Conservation (phyloP, 1,140 invertebrate genomes). For the Drosophila serrata region DNA sequence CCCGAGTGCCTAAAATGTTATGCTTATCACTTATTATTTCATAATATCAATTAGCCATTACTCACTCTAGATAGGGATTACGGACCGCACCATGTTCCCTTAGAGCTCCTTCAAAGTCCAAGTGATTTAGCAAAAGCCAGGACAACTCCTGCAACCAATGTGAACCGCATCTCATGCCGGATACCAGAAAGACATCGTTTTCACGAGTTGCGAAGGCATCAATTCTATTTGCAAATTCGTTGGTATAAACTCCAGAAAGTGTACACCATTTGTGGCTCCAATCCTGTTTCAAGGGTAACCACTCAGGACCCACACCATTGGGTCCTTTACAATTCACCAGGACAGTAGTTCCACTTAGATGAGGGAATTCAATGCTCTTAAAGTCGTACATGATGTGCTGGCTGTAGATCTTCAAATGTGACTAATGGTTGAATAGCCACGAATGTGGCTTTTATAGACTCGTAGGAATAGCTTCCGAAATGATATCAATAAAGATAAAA, state of each 20-base stretch:
- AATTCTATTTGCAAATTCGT: slow-evolving; percentile 8
- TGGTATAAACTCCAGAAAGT: background rate
- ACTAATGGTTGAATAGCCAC: background rate
- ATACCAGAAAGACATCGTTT: slow-evolving; percentile 86
- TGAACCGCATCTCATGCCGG: slow-evolving; percentile 86
- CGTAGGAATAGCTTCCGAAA: background rate
- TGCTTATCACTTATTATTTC: too few species aligned
- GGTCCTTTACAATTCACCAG: background rate
- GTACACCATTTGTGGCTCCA: slow-evolving; percentile 25
- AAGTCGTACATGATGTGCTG: background rate
- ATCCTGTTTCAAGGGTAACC: slow-evolving; percentile 21
- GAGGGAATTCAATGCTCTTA: background rate
- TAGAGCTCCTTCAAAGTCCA: slow-evolving; percentile 84
- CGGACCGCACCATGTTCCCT: slow-evolving; percentile 87
- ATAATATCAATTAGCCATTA: too few species aligned
- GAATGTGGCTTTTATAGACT: background rate
- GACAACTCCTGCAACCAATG: slow-evolving; percentile 90
- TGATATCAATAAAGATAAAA: background rate
- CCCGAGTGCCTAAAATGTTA: background rate
- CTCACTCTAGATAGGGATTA: slow-evolving; percentile 86
- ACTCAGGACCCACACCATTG: slow-evolving; percentile 4
- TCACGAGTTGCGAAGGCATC: slow-evolving; percentile 61
- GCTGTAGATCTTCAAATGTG: background rate
- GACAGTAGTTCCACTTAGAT: background rate
- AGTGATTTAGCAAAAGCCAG: slow-evolving; percentile 87